Percentiles rank a stretch among this genome's conserved stretches.
These are phyloP conservation scores for Lasaia peninsularis DNA, from an alignment of 1,140 invertebrate genomes.

Conservation along the genomic window DNA sequence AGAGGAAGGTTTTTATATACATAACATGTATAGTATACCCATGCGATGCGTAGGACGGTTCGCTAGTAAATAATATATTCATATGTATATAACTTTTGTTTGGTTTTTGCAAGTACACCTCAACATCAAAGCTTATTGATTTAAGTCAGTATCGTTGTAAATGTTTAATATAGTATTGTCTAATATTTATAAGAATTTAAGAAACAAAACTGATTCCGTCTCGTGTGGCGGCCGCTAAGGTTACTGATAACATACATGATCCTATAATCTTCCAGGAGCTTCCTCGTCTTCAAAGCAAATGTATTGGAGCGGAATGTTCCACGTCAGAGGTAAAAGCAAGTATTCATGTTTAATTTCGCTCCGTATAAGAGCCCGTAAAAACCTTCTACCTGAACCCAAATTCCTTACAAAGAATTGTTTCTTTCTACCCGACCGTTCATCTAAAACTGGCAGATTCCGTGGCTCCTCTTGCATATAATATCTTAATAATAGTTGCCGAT, in stretches of 20 bases:
- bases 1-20: too few relatives aligned
- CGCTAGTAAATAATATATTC: too few relatives aligned
- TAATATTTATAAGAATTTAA: constrained; percentile 7
- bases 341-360: constrained; percentile 73
- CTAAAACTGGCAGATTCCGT: constrained; percentile 23
- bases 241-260: constrained; percentile 40
- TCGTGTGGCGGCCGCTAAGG: constrained; percentile 38
- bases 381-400: constrained; percentile 60
- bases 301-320: constrained; percentile 71
- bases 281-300: constrained; percentile 67
- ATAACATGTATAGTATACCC: too few relatives aligned
- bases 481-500: too few relatives aligned
- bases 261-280: constrained; percentile 59
- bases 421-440: not conserved
- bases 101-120: too few relatives aligned
- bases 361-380: constrained; percentile 54
- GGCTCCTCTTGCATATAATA: constrained; percentile 77
- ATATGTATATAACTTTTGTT: too few relatives aligned
- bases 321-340: constrained; percentile 70
- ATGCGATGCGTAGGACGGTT: too few relatives aligned
- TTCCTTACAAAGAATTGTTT: constrained; percentile 32
- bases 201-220: constrained; percentile 33
- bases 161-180: too few relatives aligned
- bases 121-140: too few relatives aligned
- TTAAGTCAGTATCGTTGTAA: too few relatives aligned